Conservation (phyloP, 2,888 invertebrate genomes). For the Oxyteleia sp. region DNA sequence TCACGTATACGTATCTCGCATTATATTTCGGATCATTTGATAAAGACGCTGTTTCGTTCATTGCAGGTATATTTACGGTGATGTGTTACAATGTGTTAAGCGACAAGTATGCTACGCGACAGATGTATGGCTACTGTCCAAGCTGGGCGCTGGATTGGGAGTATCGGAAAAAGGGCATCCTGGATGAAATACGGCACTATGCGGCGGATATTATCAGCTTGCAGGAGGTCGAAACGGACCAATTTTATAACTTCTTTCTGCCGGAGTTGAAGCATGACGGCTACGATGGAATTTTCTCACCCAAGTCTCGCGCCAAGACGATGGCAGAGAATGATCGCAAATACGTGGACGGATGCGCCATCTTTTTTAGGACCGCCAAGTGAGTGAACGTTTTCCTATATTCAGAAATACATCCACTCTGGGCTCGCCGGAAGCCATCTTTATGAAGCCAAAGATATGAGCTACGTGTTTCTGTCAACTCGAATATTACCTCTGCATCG, state of each 20-base stretch:
- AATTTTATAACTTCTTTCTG: conserved; percentile 98
- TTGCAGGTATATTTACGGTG: conserved; percentile 97
- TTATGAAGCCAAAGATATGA: conserved; percentile 44
- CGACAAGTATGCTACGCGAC: conserved; percentile 99
- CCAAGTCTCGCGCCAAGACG: conserved; percentile 99
- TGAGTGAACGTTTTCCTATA: no score
- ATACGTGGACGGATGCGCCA: conserved; percentile 99
- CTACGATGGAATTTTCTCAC: conserved; percentile 98
- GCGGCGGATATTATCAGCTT: conserved; percentile 98
- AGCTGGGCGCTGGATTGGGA: conserved; percentile 99
- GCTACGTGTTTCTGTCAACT: conserved; percentile 55
- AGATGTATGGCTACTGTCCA: conserved; percentile 99
- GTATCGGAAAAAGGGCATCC: conserved; percentile 98
- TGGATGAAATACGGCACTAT: conserved; percentile 98
- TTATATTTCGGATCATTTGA: conserved; percentile 51
- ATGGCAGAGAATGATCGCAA: conserved; percentile 99
- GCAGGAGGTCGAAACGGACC: conserved; percentile 99
- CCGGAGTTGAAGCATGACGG: conserved; percentile 97
- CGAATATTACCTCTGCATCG: conserved; percentile 42
- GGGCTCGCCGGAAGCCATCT: conserved; percentile 45
- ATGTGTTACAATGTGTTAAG: conserved; percentile 99
- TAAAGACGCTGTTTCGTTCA: conserved; percentile 65
- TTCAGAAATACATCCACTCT: conserved; percentile 30
- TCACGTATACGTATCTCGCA: conserved; percentile 43
- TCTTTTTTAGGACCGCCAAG: conserved; percentile 98